Conservation (phyloP, 2,888 invertebrate species). For the Psococerastis gibbosa region DNA sequence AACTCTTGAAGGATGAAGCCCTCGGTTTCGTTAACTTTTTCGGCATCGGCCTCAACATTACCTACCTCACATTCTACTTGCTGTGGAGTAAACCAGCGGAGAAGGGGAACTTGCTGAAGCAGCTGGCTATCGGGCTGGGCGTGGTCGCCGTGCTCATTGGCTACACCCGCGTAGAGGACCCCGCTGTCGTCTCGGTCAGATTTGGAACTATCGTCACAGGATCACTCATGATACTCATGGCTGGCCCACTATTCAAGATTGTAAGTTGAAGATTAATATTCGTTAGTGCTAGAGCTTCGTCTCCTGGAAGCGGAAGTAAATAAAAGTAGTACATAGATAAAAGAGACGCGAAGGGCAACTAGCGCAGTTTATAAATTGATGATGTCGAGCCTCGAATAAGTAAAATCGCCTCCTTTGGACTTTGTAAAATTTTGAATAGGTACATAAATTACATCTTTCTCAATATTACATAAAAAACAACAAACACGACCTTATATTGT, state of each 20-base stretch:
- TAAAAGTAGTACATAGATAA: too few relatives aligned
- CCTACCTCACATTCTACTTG: constrained; percentile 48
- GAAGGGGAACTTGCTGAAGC: constrained; percentile 18
- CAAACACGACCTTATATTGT: too few relatives aligned
- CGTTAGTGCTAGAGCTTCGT: too few relatives aligned
- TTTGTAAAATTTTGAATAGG: too few relatives aligned
- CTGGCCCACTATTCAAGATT: constrained; percentile 47
- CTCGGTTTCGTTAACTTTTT: constrained; percentile 63
- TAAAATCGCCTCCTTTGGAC: too few relatives aligned
- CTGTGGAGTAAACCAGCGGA: constrained; percentile 17
- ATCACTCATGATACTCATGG: constrained; percentile 44
- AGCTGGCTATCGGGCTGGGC: constrained; percentile 32
- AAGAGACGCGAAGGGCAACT: too few relatives aligned
- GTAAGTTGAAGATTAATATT: too few relatives aligned
- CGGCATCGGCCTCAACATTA: constrained; percentile 45
- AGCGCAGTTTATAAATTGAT: too few relatives aligned
- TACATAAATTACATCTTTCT: too few relatives aligned
- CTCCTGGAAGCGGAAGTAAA: too few relatives aligned
- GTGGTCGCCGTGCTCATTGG: constrained; percentile 38
- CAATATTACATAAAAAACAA: too few relatives aligned
- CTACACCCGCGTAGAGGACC: constrained; percentile 47
- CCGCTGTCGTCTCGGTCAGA: constrained; percentile 41
- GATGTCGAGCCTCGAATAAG: too few relatives aligned
- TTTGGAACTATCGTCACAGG: constrained; percentile 51
- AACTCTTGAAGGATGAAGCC: constrained; percentile 48